These are phyloP conservation scores for Dromius quadrimaculatus DNA, from an alignment of 2,888 invertebrate genomes.

Conservation along the genomic window DNA sequence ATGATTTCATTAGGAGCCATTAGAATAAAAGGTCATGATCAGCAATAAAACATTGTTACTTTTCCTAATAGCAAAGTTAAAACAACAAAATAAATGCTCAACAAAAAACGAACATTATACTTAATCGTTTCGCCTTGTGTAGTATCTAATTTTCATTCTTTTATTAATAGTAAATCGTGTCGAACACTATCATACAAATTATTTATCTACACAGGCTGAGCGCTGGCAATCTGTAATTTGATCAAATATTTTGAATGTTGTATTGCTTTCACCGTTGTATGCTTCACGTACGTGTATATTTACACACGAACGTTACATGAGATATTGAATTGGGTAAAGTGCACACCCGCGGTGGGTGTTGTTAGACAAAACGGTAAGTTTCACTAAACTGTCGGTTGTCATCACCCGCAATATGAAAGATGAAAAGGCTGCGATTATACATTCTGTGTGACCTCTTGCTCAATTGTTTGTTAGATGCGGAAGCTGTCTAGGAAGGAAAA, in stretches of 20 bases:
- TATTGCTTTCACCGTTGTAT: conserved; percentile 45
- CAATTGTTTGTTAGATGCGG: not conserved
- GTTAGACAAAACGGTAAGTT: not conserved
- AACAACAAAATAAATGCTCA: too few species aligned
- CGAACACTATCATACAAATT: conserved; percentile 50
- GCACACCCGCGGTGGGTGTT: too few species aligned
- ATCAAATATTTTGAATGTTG: conserved; percentile 49
- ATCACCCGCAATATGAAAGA: not conserved
- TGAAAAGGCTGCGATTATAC: not conserved
- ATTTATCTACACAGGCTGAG: conserved; percentile 47
- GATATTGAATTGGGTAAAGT: too few species aligned
- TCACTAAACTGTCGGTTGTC: not conserved
- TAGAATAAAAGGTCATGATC: too few species aligned
- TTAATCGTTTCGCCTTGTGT: too few species aligned
- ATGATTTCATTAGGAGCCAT: too few species aligned
- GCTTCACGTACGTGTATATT: conserved; percentile 1
- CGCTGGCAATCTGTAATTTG: conserved; percentile 49
- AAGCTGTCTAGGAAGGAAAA: too few species aligned
- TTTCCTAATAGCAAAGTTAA: too few species aligned
- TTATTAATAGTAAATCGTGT: conserved; percentile 51
- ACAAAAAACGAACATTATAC: too few species aligned
- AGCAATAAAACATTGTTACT: too few species aligned
- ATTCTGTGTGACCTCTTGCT: not conserved
- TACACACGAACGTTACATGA: not conserved
- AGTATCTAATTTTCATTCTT: conserved; percentile 36